Evolutionary conservation across 1,140 invertebrate species (phyloP).

Genomic region (Piezodorus guildinii): DNA sequence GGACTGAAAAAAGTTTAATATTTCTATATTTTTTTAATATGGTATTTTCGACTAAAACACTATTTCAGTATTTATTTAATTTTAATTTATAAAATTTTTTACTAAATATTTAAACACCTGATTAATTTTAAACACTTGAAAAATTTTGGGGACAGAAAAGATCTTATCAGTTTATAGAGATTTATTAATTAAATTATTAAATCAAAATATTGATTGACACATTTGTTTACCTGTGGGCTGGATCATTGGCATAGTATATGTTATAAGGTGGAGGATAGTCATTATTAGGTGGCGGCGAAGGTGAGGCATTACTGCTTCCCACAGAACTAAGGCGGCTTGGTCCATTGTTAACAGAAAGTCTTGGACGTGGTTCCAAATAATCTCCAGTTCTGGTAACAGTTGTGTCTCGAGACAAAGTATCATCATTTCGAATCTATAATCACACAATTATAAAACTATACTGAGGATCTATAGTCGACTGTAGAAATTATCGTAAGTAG

Average conservation of each 20-base stretch:
- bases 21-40: no score
- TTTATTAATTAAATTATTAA: no score
- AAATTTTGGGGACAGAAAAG: no score
- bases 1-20: no score
- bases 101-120: no score
- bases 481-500: no score
- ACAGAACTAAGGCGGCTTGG: constrained; percentile 35
- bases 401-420: constrained; percentile 26
- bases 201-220: background rate
- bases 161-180: no score
- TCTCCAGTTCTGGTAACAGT: constrained; percentile 33
- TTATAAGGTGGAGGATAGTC: constrained; percentile 29
- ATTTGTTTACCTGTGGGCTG: background rate
- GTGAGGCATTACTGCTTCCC: constrained; percentile 41
- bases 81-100: no score
- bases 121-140: no score
- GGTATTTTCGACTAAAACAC: no score
- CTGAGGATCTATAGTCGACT: no score
- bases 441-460: background rate
- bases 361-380: constrained; percentile 39
- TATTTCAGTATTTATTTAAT: no score
- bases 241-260: constrained; percentile 26
- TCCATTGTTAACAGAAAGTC: constrained; percentile 36
- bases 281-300: constrained; percentile 37
- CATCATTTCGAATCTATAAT: constrained; percentile 36